A percentile compares a stretch with the other conserved stretches of the same genome.
phyloP scores from a whole-genome alignment of 2,888 invertebrate species.

The Steinernema scapterisci region DNA sequence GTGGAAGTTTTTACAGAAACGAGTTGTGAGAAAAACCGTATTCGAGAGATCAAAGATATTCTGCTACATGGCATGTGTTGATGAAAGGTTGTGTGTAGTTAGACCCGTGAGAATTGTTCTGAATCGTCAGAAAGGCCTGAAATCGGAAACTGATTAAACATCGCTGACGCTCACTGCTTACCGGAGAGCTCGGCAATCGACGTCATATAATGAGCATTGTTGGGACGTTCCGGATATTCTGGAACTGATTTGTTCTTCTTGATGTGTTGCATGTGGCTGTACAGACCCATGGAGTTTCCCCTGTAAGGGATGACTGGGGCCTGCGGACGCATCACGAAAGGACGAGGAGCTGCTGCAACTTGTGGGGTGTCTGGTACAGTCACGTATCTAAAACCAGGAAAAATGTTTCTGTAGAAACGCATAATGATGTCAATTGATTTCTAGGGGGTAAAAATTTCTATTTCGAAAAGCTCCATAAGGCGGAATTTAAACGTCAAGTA shows the following conservation, averaged over 20 bases:
- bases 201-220: slow-evolving; percentile 23
- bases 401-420: not conserved
- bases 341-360: not conserved
- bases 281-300: not conserved
- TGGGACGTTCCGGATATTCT: not conserved
- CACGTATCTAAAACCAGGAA: not conserved
- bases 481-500: no score
- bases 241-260: slow-evolving; percentile 17
- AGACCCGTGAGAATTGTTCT: slow-evolving; percentile 30
- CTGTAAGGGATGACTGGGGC: not conserved
- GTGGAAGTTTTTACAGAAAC: not conserved
- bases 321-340: not conserved
- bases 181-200: slow-evolving; percentile 28
- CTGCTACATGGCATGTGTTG: slow-evolving; percentile 28
- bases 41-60: slow-evolving; percentile 8
- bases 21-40: not conserved
- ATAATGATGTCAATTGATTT: not conserved
- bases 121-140: slow-evolving; percentile 17
- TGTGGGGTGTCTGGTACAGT: not conserved
- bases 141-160: not conserved
- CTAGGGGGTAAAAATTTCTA: not conserved
- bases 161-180: not conserved
- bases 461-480: no score
- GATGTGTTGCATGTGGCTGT: slow-evolving; percentile 20
- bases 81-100: not conserved